These are phyloP conservation scores for Thryonomys swinderianus DNA, from an alignment of 2,113 vertebrate species.

Conservation along the genomic window DNA sequence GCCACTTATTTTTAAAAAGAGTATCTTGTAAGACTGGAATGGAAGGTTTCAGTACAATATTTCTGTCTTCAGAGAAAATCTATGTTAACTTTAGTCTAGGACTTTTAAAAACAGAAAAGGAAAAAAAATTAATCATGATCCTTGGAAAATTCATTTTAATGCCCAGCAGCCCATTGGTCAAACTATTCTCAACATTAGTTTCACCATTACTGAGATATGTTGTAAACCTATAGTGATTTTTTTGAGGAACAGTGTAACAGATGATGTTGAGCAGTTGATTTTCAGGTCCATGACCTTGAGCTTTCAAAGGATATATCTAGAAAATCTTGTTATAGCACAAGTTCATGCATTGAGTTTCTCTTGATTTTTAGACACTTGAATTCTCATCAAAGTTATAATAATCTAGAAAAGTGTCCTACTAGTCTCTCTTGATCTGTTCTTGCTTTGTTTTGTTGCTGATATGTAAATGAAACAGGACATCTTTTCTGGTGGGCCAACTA, in stretches of 20 bases:
- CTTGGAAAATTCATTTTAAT: conserved; percentile 23
- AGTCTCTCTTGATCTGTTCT: not conserved
- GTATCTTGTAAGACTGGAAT: not conserved
- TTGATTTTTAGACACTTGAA: not conserved
- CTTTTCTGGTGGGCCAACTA: not conserved
- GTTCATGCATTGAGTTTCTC: not conserved
- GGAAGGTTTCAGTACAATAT: not conserved
- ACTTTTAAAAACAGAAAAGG: not conserved
- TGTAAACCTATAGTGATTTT: not conserved
- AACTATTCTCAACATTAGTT: not conserved
- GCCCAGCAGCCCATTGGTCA: not conserved
- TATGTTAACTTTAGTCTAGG: not conserved
- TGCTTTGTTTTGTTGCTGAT: not conserved
- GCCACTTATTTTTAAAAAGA: conserved; percentile 25
- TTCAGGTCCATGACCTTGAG: not conserved
- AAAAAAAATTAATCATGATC: not conserved
- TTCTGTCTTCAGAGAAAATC: not conserved
- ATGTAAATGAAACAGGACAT: not conserved
- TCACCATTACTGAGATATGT: not conserved
- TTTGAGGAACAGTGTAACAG: not conserved
- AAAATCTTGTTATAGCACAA: not conserved
- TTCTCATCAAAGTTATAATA: not conserved
- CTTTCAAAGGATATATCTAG: conserved; percentile 5
- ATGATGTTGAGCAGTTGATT: not conserved
- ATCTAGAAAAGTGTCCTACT: not conserved